A percentile compares a stretch with the other conserved stretches of the same genome.
Conservation (phyloP, 2,888 invertebrate species). For the Lordiphosa fenestrarum region DNA sequence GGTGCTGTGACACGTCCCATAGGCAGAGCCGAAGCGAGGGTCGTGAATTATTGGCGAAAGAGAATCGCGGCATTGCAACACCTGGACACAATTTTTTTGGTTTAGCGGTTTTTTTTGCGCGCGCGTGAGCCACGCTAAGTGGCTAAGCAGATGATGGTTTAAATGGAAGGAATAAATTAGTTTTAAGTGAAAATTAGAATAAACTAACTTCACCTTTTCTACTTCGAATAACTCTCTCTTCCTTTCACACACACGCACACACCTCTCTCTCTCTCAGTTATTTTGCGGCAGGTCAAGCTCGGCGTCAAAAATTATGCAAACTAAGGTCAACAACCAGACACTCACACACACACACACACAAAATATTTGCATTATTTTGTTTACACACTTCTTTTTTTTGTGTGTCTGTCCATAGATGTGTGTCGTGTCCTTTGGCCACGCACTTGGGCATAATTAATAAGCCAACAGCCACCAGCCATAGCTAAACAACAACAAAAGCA, state of each 20-base stretch:
- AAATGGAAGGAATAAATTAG: conserved; percentile 3
- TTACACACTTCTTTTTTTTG: conserved; percentile 56
- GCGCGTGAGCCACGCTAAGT: conserved; percentile 20
- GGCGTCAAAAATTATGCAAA: conserved; percentile 68
- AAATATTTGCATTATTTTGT: conserved; percentile 36
- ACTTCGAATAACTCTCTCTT: too few species aligned
- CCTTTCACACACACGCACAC: too few species aligned
- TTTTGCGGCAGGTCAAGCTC: too few species aligned
- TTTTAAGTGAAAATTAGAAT: background rate
- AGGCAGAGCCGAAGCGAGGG: conserved; percentile 47
- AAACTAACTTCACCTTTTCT: too few species aligned
- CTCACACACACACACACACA: conserved; percentile 22
- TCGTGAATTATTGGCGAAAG: conserved; percentile 68
- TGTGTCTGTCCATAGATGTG: conserved; percentile 27
- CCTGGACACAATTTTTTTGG: conserved; percentile 60
- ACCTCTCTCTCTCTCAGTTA: too few species aligned
- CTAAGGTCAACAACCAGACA: conserved; percentile 56
- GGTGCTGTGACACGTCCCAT: conserved; percentile 53
- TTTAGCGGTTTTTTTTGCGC: conserved; percentile 8
- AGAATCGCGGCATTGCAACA: conserved; percentile 57
- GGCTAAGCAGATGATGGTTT: conserved; percentile 16
- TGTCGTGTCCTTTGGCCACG: conserved; percentile 63
- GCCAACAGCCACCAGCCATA: conserved; percentile 31
- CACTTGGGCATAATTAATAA: conserved; percentile 75
- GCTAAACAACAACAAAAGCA: conserved; percentile 2